Percentiles rank a stretch among this genome's conserved stretches.
Evolutionary conservation across 2,888 invertebrate genomes (phyloP).

Genomic region (Erebia ligea): DNA sequence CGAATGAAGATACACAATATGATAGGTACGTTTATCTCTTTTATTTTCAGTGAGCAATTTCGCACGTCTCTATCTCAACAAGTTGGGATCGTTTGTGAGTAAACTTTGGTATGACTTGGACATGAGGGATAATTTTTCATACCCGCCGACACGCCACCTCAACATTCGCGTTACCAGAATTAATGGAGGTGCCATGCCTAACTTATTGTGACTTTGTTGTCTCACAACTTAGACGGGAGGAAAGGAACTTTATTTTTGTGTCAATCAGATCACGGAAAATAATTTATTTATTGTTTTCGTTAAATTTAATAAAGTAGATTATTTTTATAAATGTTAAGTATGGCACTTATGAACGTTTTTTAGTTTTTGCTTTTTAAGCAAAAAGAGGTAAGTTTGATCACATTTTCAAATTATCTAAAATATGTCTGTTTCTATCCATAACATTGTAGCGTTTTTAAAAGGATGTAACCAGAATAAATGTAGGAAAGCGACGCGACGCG

Average conservation of each 20-base stretch:
- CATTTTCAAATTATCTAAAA: too few relatives aligned
- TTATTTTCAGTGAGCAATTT: not conserved
- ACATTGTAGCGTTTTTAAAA: too few relatives aligned
- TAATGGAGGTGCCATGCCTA: slow-evolving; percentile 1
- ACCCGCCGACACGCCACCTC: slow-evolving; percentile 12
- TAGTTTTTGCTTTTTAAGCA: not conserved
- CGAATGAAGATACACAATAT: not conserved
- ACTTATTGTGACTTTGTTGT: slow-evolving; percentile 16
- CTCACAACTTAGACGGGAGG: not conserved
- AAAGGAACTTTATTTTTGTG: not conserved
- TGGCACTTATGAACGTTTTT: too few relatives aligned
- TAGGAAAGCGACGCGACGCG: too few relatives aligned
- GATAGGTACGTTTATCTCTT: not conserved
- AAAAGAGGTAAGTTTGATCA: too few relatives aligned
- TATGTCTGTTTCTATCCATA: too few relatives aligned
- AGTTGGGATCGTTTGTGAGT: slow-evolving; percentile 17
- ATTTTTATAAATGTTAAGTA: too few relatives aligned
- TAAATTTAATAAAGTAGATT: not conserved
- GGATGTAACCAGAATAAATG: too few relatives aligned
- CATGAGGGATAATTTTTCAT: slow-evolving; percentile 21
- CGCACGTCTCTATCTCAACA: not conserved
- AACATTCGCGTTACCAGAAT: slow-evolving; percentile 13
- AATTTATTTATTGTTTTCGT: not conserved
- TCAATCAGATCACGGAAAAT: not conserved
- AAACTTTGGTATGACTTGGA: slow-evolving; percentile 13